Evolutionary conservation across 2,888 invertebrate species (phyloP), one percentile per base, ranked within the genome.

Genomic region (Rhagium mordax): DNA sequence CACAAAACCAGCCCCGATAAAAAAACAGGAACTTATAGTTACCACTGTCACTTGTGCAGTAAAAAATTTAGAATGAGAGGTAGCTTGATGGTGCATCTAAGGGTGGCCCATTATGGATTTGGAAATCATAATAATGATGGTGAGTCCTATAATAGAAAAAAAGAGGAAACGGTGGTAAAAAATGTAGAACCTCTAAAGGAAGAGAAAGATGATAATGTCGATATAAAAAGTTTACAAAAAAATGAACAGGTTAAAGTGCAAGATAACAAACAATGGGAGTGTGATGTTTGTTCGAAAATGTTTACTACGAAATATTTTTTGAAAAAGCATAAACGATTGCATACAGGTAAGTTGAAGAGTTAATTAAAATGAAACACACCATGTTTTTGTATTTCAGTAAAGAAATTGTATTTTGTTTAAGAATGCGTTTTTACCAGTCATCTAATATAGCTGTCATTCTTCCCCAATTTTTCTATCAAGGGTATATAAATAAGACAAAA

Each of bases 261-360:
- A 21, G 93, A 94, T 77, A 92, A 92, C 66, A 96, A 96, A 86
- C 93, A 94, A 84, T 96, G 95, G 95, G 94, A 94, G 84, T 96
- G 96, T 84, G 95, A 95, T 83, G 92, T 94, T 55, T 96, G 96
- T 86, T 90, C 91, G 70, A 96, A 96, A 89, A 91, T 92, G 87
- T 96, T 96, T 85, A 96, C 96, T 0, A 96, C 96, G 1, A 96
- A 96, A 87, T 96, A 96, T 89, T 96, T 96, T 85, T 88, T 96
- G 78, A 96, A 95, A 88, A 96, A 96, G 87, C 96, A 96, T 86
- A 95, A 95, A 88, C 91, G 96, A 79, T 90, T 96, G 74, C 96
- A 96, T 87, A 95, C 95, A 87, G 94, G 94, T 94, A 83, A n/a
- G 41, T 41, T 2, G n/a, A 3, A n/a, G 10, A 41, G 41, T 41